Evolutionary conservation across 2,113 vertebrate genomes (phyloP).

Genomic region (Hirundichthys speculiger): DNA sequence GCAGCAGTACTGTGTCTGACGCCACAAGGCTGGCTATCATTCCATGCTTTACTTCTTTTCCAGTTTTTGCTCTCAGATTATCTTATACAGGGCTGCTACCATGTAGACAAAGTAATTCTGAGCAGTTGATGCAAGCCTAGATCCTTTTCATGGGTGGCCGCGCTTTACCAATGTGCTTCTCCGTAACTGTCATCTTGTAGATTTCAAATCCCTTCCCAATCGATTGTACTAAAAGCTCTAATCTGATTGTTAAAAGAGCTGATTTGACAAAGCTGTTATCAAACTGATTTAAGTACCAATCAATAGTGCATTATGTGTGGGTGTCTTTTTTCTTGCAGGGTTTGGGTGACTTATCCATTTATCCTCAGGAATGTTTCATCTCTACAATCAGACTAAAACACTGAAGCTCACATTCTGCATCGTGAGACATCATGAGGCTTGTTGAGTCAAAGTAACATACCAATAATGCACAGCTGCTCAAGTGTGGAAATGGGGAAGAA

Average conservation of each 20-base stretch:
- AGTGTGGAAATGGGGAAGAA: conserved; percentile 54
- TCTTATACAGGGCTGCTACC: conserved; percentile 27
- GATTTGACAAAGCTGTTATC: conserved; percentile 86
- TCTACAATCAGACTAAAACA: conserved; percentile 34
- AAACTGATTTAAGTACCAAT: conserved; percentile 82
- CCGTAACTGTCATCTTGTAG: conserved; percentile 73
- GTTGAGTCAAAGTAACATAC: conserved; percentile 28
- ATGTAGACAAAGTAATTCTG: conserved; percentile 39
- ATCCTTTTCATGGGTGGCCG: conserved; percentile 56
- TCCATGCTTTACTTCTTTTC: conserved; percentile 28
- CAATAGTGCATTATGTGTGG: conserved; percentile 77
- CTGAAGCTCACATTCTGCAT: background rate
- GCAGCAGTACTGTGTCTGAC: conserved; percentile 9
- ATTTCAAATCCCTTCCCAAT: conserved; percentile 72
- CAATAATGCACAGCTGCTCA: conserved; percentile 47
- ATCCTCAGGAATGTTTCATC: conserved; percentile 36
- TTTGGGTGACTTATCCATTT: conserved; percentile 68
- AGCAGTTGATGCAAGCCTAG: conserved; percentile 31
- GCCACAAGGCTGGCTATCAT: conserved; percentile 41
- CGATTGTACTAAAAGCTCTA: conserved; percentile 83
- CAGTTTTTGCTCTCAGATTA: conserved; percentile 45
- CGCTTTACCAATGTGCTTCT: conserved; percentile 53
- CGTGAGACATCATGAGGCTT: conserved; percentile 5
- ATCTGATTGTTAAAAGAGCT: conserved; percentile 85
- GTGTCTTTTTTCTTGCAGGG: conserved; percentile 59